Evolutionary conservation across 2,113 vertebrate species (phyloP), one percentile per base, ranked within the genome.

Genomic region (Lampris megalopsis): DNA sequence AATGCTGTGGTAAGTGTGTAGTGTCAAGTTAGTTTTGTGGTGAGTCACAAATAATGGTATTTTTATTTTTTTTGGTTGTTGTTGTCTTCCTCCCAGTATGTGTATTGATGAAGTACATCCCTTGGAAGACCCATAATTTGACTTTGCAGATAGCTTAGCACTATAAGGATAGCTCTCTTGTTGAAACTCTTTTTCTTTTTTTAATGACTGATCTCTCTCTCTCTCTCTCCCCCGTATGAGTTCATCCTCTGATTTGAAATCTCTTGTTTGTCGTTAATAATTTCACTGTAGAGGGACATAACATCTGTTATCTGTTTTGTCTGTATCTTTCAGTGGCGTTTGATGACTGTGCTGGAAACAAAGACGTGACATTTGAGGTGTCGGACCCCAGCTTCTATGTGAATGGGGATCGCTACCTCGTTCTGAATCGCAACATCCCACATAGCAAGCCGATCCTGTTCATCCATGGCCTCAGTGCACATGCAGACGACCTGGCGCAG

Each of bases 301-400:
- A 79, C 48, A 38, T 37, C 38, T 3, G 9, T 7, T 5, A 24
- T n/a, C 8, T 11, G 2, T 38, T 83, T 9, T 69, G 5, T 86
- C 7, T 80, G 6, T 74, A 58, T 76, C 66, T 87, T 88, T 3
- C 91, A 99, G 98, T 99, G 86, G 89, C 93, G 86, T 98, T 98
- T 80, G 95, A 95, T 36, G 97, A 99, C 93, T 99, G 97, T 82
- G 90, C 93, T n/a, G 97, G 96, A 10, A 99, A 98, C 45, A 80
- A 94, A 63, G 92, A 92, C 3, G 89, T 97, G 79, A 93, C 83
- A 61, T 99, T 97, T 13, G 92, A 96, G 65, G 96, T 98, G 83
- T 97, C 97, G 1, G 95, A 96, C 73, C 95, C 96, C 2, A 90
- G 93, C 88, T 97, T 99, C 79, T 86, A 73, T 36, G 96, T 99